Base-by-base conservation (phyloP, 2,888 invertebrate genomes). In the Aspidiotus rigidus region DNA sequence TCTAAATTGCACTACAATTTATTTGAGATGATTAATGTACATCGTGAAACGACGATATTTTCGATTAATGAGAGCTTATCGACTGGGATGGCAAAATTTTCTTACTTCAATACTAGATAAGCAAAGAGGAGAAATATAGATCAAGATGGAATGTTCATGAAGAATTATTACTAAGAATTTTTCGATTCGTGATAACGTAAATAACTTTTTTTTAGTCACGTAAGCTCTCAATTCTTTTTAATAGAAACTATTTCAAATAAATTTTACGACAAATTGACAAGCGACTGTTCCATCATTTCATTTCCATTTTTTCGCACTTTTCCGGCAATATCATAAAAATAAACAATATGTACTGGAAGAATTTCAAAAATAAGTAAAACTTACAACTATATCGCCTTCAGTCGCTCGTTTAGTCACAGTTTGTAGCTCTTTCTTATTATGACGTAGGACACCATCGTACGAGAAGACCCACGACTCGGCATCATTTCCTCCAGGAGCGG, bases 381-480 rank as follows among this genome's bases (percentile, higher is more conserved):
- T 79, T 77, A 86, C 87, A 75, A 97, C 84, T 69, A 93, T 86
- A 78, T 98, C 98, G 40, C 98, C 96, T 75, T 90, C 88, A 5
- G 85, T 83, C 70, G 78, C 78, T 71, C 78, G 74, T 77, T 79
- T 57, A 41, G 72, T 76, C 73, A 89, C 79, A 75, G 85, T 87
- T 74, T 86, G 85, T 73, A 90, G 79, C 75, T 90, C 89, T 75
- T 89, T 85, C 73, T 89, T 88, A 76, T 90, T 88, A 78, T 95
- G 90, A 72, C 88, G 83, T 61, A 97, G 85, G 69, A 87, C 85
- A 61, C 95, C 93, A 77, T 94, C 94, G 71, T 93, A 90, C 77
- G 91, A 87, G 28, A 99, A 79, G 71, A 94, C 90, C 97, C 98
- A 99, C 16, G 94, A 93, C 74, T 93, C 89, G 71, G 86, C 84